Percentiles rank a stretch among this genome's conserved stretches.
These are phyloP conservation scores for Pissodes strobi DNA, from an alignment of 1,140 invertebrate genomes.

Conservation along the genomic window DNA sequence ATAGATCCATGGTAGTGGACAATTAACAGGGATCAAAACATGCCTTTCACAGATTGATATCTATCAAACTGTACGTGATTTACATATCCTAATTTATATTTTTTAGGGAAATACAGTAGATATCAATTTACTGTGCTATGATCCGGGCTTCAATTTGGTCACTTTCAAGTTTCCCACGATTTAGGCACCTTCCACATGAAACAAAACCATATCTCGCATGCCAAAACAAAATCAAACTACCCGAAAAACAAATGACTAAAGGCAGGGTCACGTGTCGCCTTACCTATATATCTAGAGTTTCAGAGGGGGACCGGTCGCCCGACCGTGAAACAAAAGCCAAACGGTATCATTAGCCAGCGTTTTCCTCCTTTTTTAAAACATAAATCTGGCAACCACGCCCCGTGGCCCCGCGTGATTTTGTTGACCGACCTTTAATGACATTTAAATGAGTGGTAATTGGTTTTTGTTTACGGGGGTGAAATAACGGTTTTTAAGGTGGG, in stretches of 20 bases:
- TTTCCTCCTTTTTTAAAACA: constrained; percentile 24
- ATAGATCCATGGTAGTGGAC: no score
- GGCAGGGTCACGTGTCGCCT: constrained; percentile 20
- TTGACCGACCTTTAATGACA: constrained; percentile 31
- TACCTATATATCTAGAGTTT: constrained; percentile 6
- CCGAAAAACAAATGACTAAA: constrained; percentile 27
- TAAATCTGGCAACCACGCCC: constrained; percentile 30
- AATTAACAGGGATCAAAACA: no score
- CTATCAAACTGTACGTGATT: no score
- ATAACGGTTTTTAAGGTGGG: background rate
- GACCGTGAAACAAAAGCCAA: constrained; percentile 35
- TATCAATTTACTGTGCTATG: no score
- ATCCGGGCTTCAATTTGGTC: no score
- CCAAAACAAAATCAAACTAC: constrained; percentile 18
- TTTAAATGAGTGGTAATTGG: constrained; percentile 35
- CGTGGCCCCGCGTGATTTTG: constrained; percentile 21
- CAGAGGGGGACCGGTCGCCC: background rate
- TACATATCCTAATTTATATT: no score
- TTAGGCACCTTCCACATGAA: no score
- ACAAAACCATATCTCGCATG: background rate
- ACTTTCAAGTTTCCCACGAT: no score
- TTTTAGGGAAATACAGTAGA: no score
- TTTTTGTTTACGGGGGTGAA: constrained; percentile 18
- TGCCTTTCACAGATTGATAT: no score
- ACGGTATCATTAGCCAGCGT: constrained; percentile 29